These are phyloP conservation scores for Drosophila sproati DNA, from an alignment of 1,140 invertebrate genomes.

Conservation along the genomic window DNA sequence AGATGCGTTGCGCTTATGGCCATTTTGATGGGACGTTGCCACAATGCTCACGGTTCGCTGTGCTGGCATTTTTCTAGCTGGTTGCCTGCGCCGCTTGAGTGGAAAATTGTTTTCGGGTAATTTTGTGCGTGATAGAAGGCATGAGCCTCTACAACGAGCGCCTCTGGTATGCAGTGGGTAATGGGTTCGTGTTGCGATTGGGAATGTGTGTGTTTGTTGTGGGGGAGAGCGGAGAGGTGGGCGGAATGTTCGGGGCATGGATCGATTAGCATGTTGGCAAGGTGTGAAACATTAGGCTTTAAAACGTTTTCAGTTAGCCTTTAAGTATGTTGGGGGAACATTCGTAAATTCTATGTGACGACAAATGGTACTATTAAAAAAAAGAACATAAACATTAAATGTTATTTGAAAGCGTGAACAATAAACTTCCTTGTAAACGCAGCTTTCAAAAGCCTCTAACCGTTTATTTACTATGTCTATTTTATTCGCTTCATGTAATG, in stretches of 20 bases:
- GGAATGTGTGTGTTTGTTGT: background rate
- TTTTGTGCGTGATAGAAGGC: slow-evolving; percentile 48
- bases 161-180: slow-evolving; percentile 61
- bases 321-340: slow-evolving; percentile 15
- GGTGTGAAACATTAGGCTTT: slow-evolving; percentile 51
- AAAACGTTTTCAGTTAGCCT: slow-evolving; percentile 49
- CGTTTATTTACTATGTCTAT: too few relatives aligned
- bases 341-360: background rate
- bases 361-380: slow-evolving; percentile 22
- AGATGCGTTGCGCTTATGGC: slow-evolving; percentile 57
- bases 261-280: slow-evolving; percentile 47
- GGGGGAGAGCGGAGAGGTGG: background rate
- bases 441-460: too few relatives aligned
- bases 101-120: slow-evolving; percentile 79
- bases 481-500: too few relatives aligned
- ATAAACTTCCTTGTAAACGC: too few relatives aligned
- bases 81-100: slow-evolving; percentile 72
- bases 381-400: too few relatives aligned
- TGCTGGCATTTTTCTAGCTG: slow-evolving; percentile 74
- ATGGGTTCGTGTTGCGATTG: slow-evolving; percentile 20
- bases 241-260: slow-evolving; percentile 2
- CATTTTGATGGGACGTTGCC: slow-evolving; percentile 34
- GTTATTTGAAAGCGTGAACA: too few relatives aligned
- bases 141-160: slow-evolving; percentile 6
- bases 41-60: slow-evolving; percentile 38